Evolutionary conservation across 1,140 invertebrate genomes (phyloP), one percentile per base, ranked within the genome.

Genomic region (Drosophila cardini): DNA sequence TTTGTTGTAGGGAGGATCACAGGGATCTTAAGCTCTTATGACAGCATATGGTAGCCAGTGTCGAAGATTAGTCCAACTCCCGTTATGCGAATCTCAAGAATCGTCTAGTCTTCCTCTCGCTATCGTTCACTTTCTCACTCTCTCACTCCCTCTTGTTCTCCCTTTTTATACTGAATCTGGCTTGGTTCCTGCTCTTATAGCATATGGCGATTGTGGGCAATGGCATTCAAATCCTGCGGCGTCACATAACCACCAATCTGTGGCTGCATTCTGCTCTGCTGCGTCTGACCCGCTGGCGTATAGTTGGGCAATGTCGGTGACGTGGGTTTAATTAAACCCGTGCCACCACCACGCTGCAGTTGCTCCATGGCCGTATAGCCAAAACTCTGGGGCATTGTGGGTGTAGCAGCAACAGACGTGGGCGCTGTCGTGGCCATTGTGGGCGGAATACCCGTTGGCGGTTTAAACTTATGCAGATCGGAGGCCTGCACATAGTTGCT

Each of bases 341-440:
- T 60, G 2, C 4, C 4, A 26, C 21, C 21, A 5, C 21, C 21
- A 26, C 50, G 79, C 57, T 83, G 83, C 72, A 87, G 45, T 42
- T 87, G 80, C 67, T 87, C 83, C 83, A 87, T 89, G 53, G 84
- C 55, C 58, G 84, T 86, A 38, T 86, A 86, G 26, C 83, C 83
- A 7, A 79, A 76, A 15, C 73, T 76, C 13, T 42, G 21, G 4
- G 21, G 21, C 21, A 26, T 26, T 26, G 21, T 26, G 21, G 21
- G 5, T 4, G 4, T 45, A 40, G 46, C 8, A 7, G 36, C n/a
- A n/a, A 43, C 32, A 15, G 42, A 5, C 7, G 58, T 40, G 10
- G 32, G 7, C 2, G 32, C 8, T 18, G 52, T 5, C 16, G 61
- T 0, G 4, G 32, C 11, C 13, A 68, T 3, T 45, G 40, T 5